Conservation (phyloP, 1,140 invertebrate species). For the Lucilia cuprina region DNA sequence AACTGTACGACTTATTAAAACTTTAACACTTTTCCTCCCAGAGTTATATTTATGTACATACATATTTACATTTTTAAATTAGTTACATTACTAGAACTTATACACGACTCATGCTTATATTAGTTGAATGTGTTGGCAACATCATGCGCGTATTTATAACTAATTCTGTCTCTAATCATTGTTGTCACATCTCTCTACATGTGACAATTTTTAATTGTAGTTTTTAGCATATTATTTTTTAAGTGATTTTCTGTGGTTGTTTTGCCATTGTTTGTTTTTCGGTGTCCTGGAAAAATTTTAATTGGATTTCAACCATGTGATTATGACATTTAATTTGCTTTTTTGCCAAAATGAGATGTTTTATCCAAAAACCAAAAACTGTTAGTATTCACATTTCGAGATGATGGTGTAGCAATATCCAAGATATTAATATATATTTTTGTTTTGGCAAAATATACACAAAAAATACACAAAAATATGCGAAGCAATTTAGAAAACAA, state of each 20-base stretch:
- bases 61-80: not conserved
- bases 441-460: not conserved
- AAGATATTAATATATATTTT: not conserved
- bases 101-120: not conserved
- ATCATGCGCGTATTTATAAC: not conserved
- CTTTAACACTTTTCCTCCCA: not conserved
- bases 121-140: not conserved
- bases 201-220: not conserved
- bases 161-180: not conserved
- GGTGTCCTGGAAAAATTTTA: constrained; percentile 1
- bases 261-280: not conserved
- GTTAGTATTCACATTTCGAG: not conserved
- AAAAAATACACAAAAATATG: not conserved
- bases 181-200: not conserved
- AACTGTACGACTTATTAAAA: not conserved
- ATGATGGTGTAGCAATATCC: not conserved
- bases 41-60: not conserved
- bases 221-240: constrained; percentile 3
- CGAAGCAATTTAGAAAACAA: not conserved
- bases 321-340: constrained; percentile 18
- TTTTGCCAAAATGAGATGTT: not conserved
- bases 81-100: not conserved
- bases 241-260: constrained; percentile 17
- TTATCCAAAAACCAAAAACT: not conserved
- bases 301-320: constrained; percentile 1